Conservation (phyloP, 2,797 vertebrate genomes). For the Sebastes variabilis region DNA sequence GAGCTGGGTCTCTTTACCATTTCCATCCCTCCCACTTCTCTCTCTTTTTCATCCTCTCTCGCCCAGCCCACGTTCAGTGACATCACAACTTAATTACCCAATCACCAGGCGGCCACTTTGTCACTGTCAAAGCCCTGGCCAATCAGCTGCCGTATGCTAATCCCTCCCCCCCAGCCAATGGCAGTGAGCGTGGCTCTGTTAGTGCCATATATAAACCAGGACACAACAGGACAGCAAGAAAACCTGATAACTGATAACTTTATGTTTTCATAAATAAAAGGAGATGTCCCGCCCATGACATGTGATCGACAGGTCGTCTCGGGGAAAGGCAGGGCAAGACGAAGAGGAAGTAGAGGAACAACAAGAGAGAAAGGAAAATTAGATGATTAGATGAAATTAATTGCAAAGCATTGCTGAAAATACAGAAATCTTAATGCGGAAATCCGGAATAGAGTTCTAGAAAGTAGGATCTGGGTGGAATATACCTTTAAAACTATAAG, state of each 20-base stretch:
- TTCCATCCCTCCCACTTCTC: conserved; percentile 25
- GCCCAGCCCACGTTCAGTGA: conserved; percentile 32
- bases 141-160: conserved; percentile 65
- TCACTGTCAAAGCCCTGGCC: conserved; percentile 78
- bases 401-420: not conserved
- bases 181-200: not conserved
- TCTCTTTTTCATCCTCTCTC: conserved; percentile 31
- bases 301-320: not conserved
- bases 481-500: no score
- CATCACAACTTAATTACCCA: conserved; percentile 54
- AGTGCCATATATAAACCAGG: conserved; percentile 40
- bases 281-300: not conserved
- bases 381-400: not conserved
- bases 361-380: not conserved
- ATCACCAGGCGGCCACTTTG: conserved; percentile 62
- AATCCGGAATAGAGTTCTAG: not conserved
- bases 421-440: not conserved
- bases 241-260: no score
- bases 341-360: not conserved
- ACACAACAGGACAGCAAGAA: not conserved
- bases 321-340: no score
- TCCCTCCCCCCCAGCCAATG: conserved; percentile 71
- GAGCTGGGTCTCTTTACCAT: conserved; percentile 1
- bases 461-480: no score
- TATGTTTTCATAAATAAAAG: not conserved